A percentile compares a stretch with the other conserved stretches of the same genome.
phyloP scores from a whole-genome alignment of 2,113 vertebrate genomes.

The Ceuthmochares aereus region DNA sequence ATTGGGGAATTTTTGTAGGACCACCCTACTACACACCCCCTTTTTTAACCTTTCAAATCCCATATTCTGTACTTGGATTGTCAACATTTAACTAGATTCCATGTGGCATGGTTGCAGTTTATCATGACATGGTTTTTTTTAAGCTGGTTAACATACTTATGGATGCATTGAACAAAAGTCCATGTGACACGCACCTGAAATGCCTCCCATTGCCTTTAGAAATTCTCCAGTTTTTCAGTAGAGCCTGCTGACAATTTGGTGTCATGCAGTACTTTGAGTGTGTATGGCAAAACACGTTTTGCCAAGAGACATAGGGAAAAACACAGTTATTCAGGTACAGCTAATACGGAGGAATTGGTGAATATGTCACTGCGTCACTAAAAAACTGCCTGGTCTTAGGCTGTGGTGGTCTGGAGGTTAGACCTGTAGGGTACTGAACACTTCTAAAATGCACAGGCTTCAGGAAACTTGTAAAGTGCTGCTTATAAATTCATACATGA shows the following conservation, averaged over 20 bases:
- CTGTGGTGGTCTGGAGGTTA: not conserved
- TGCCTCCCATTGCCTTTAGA: not conserved
- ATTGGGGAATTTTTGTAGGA: not conserved
- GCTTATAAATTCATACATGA: not conserved
- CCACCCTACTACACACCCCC: not conserved
- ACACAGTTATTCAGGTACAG: not conserved
- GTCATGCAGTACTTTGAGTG: not conserved
- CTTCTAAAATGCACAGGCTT: not conserved
- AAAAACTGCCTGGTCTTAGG: not conserved
- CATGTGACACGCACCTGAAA: not conserved
- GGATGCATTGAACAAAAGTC: not conserved
- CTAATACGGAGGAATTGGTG: not conserved
- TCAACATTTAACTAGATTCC: not conserved
- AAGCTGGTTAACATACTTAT: not conserved
- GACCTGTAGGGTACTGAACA: not conserved
- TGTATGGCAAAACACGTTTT: not conserved
- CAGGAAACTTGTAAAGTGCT: not conserved
- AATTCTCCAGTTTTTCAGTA: not conserved
- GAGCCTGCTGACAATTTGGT: not conserved
- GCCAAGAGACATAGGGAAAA: not conserved
- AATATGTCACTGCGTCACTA: too few species aligned
- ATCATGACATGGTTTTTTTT: not conserved
- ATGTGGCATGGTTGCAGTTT: not conserved
- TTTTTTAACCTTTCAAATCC: not conserved
- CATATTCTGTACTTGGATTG: not conserved